Evolutionary conservation across 2,113 vertebrate species (phyloP).

Genomic region (Varanus komodoensis): DNA sequence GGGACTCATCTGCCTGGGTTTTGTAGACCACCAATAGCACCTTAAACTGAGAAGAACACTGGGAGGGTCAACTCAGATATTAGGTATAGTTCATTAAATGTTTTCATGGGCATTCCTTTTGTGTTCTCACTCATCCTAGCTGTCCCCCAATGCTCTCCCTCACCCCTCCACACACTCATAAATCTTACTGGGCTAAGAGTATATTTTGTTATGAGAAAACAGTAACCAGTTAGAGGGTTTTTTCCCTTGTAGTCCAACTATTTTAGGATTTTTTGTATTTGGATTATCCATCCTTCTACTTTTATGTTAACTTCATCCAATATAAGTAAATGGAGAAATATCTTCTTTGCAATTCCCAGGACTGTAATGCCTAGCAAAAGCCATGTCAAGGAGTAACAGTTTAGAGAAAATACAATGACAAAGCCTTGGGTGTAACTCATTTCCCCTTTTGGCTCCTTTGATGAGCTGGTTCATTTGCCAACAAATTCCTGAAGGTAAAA

Average conservation of each 20-base stretch:
- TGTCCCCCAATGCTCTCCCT: neutral
- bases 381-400: conserved; percentile 46
- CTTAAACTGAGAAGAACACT: neutral
- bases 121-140: neutral
- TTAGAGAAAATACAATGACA: conserved; percentile 42
- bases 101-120: neutral
- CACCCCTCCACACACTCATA: neutral
- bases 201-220: neutral
- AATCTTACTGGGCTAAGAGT: neutral
- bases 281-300: conserved; percentile 32
- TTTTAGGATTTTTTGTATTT: neutral
- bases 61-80: neutral
- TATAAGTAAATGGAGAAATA: conserved; percentile 46
- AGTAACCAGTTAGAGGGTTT: neutral
- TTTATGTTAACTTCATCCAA: conserved; percentile 41
- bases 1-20: too few species aligned
- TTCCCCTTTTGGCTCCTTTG: conserved; percentile 47
- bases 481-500: conserved; percentile 64
- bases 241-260: conserved; percentile 18
- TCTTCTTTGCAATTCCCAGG: conserved; percentile 31
- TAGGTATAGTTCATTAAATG: neutral
- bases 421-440: conserved; percentile 30
- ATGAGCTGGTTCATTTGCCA: conserved; percentile 70
- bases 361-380: conserved; percentile 37
- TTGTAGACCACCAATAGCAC: too few species aligned